These are phyloP conservation scores for Gephyroberyx darwinii DNA, from an alignment of 2,797 vertebrate genomes.

Conservation along the genomic window DNA sequence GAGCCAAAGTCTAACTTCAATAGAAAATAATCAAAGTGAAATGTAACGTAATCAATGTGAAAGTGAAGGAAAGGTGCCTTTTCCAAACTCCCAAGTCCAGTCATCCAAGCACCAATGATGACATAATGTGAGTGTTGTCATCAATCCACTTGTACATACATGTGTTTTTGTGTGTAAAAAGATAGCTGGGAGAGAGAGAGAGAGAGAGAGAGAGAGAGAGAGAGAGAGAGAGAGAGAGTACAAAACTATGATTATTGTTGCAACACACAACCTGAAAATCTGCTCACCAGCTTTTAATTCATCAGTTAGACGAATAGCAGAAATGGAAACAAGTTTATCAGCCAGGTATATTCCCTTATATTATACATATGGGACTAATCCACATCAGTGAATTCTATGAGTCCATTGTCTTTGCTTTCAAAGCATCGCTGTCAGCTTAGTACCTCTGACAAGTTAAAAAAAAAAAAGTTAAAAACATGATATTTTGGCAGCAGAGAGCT, in stretches of 20 bases:
- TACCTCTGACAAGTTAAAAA: too few species aligned
- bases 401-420: background rate
- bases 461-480: too few species aligned
- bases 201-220: background rate
- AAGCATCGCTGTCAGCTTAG: background rate
- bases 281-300: background rate
- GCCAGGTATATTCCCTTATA: background rate
- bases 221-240: too few species aligned
- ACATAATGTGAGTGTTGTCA: background rate
- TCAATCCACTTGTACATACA: background rate
- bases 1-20: slow-evolving; percentile 37
- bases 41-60: too few species aligned
- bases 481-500: too few species aligned
- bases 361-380: background rate
- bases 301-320: background rate
- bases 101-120: slow-evolving; percentile 2
- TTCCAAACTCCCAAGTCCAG: too few species aligned
- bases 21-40: slow-evolving; percentile 43
- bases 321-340: background rate
- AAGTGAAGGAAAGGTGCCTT: too few species aligned
- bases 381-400: background rate
- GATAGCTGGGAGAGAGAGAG: background rate
- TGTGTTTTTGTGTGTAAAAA: background rate
- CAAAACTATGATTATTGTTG: too few species aligned
- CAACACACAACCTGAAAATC: background rate